These are phyloP conservation scores for Podiceps cristatus DNA, from an alignment of 2,113 vertebrate genomes.

Conservation along the genomic window DNA sequence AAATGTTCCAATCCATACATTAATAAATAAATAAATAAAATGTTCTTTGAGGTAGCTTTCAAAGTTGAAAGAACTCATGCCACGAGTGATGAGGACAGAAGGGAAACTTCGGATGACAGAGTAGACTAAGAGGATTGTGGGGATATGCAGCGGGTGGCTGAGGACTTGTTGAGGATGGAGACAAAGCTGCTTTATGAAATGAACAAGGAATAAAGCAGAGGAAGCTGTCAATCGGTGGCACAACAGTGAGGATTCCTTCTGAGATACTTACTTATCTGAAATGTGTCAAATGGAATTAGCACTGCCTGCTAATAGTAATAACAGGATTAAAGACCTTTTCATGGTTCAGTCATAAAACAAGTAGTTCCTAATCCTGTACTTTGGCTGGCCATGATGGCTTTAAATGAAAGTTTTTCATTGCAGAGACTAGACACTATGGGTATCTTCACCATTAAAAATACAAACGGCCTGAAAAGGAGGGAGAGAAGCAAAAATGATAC, in stretches of 20 bases:
- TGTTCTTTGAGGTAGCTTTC: neutral
- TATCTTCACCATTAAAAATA: neutral
- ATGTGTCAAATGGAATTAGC: conserved; percentile 41
- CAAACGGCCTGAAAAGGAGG: neutral
- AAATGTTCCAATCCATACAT: neutral
- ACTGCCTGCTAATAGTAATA: conserved; percentile 18
- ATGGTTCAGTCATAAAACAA: neutral
- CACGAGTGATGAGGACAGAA: neutral
- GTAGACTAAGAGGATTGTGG: neutral
- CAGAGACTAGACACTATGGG: neutral
- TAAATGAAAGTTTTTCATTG: neutral
- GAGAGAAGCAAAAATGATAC: neutral
- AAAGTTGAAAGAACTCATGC: neutral
- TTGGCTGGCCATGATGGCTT: neutral
- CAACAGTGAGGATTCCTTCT: neutral
- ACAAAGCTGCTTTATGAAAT: neutral
- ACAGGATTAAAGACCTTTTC: conserved; percentile 41
- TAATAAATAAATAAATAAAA: too few species aligned
- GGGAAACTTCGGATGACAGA: neutral
- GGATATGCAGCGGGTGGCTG: neutral
- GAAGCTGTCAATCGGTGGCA: neutral
- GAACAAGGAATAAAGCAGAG: neutral
- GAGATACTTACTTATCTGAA: conserved; percentile 1
- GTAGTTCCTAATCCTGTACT: conserved; percentile 2
- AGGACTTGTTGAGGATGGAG: neutral